phyloP scores from a whole-genome alignment of 23 tunicate species.

The Clavelina lepadiformis region DNA sequence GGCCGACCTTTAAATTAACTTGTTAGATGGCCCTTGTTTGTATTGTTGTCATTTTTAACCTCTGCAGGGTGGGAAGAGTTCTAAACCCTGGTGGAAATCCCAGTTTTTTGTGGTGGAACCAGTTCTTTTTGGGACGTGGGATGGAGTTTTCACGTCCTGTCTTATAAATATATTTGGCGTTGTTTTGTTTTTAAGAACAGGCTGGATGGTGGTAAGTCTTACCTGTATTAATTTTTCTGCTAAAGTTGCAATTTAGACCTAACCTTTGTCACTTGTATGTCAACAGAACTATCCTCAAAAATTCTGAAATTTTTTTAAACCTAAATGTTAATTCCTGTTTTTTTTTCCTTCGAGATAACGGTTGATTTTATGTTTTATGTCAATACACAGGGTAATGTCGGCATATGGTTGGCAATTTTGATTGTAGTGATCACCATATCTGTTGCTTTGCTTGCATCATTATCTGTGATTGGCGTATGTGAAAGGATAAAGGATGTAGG shows the following conservation, averaged over 20 bases:
- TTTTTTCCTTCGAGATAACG: too few relatives aligned
- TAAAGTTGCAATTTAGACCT: too few relatives aligned
- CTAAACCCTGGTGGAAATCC: constrained; percentile 96
- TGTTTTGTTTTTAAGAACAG: constrained; percentile 83
- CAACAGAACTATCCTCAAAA: too few relatives aligned
- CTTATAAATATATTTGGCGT: constrained; percentile 92
- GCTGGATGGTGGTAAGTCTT: constrained; percentile 93
- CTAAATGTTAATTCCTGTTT: too few relatives aligned
- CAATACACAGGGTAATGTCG: constrained; percentile 75
- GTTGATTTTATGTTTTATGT: not conserved
- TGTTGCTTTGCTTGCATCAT: constrained; percentile 67
- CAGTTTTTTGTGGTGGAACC: constrained; percentile 91
- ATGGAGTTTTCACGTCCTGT: constrained; percentile 97
- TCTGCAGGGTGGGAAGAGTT: constrained; percentile 25
- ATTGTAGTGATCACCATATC: constrained; percentile 71
- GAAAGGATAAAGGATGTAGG: constrained; percentile 58
- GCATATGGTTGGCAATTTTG: constrained; percentile 74
- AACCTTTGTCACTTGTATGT: too few relatives aligned
- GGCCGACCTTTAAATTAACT: too few relatives aligned
- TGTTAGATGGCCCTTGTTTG: too few relatives aligned
- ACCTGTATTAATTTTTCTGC: too few relatives aligned
- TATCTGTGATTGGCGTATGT: constrained; percentile 92
- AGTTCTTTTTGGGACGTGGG: constrained; percentile 93
- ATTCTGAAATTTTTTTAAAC: too few relatives aligned
- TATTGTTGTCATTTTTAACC: too few relatives aligned